Base-by-base conservation (phyloP, 2,797 vertebrate genomes). In the Phoxinus dragarum region DNA sequence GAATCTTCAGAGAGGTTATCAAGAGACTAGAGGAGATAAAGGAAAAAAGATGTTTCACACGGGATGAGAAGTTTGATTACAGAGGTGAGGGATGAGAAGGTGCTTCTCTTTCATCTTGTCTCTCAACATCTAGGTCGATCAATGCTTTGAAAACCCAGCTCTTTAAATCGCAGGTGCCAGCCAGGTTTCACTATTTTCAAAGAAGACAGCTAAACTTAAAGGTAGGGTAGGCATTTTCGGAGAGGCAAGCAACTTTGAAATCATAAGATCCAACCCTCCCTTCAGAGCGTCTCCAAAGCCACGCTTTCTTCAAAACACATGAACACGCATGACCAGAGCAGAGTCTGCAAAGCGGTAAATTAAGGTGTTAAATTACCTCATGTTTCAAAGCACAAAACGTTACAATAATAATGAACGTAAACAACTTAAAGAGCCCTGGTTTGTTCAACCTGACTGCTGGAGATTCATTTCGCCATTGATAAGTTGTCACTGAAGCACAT, bases 1-100 rank as follows among this genome's bases (percentile, higher is more conserved):
- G 94, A 96, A 89, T 95, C 90, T 91, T 94, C 89, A 86, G 95
- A 96, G 84, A 97, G 91, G 81, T 96, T 97, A 93, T 97, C 96
- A 92, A 95, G 96, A 76, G 96, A 96, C 97, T 97, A 54, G 17
- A 40, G 8, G 17, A 82, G 17, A 76, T 19, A 86, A 17, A 42
- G 23, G 44, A 10, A 84, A 10, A 84, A 44, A 88, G 49, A 66
- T 16, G 11, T 76, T 78, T 71, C 49, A 72, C 38, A 42, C 19
- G 40, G n/a, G 21, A 66, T 67, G 34, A 49, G 36, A 54, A 67
- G 56, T 49, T 52, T 72, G 42, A 80, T 72, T 40, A 80, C 54
- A 80, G 77, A 66, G 68, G 42, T 16, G 17, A 82, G 12, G 12
- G 40, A 82, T 74, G 52, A 82, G 34, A 56, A 31, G 69, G 66